Conservation (phyloP, 1,140 invertebrate genomes). For the Ceratitis capitata region DNA sequence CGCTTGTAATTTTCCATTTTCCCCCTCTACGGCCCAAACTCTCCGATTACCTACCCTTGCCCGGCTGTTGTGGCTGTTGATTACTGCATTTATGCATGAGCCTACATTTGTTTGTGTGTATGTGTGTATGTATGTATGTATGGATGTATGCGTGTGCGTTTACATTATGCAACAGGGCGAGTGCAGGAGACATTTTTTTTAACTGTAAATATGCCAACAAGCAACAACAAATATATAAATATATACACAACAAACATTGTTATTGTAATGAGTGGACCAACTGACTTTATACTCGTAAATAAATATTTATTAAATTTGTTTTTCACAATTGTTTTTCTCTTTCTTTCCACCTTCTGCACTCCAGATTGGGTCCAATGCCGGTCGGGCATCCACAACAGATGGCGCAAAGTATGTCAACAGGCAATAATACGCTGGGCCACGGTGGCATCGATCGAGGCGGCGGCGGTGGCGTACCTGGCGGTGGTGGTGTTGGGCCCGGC, state of each 20-base stretch:
- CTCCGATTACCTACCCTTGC: neutral
- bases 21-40: no score
- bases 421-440: slow-evolving; percentile 64
- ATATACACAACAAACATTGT: neutral
- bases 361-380: slow-evolving; percentile 57
- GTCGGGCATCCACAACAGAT: slow-evolving; percentile 60
- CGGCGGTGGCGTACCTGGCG: slow-evolving; percentile 48
- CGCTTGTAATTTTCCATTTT: neutral
- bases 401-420: slow-evolving; percentile 65
- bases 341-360: slow-evolving; percentile 30
- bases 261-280: neutral
- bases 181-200: neutral
- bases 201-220: neutral
- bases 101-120: neutral
- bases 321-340: neutral
- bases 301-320: slow-evolving; percentile 40
- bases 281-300: slow-evolving; percentile 13
- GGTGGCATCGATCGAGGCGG: slow-evolving; percentile 60
- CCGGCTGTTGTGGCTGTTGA: neutral
- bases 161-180: neutral
- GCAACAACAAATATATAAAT: neutral
- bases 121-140: no score
- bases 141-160: no score
- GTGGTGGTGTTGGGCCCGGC: slow-evolving; percentile 45
- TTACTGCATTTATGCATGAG: neutral